Evolutionary conservation across 1,140 invertebrate species (phyloP), one percentile per base, ranked within the genome.

Genomic region (Aphidius gifuensis): DNA sequence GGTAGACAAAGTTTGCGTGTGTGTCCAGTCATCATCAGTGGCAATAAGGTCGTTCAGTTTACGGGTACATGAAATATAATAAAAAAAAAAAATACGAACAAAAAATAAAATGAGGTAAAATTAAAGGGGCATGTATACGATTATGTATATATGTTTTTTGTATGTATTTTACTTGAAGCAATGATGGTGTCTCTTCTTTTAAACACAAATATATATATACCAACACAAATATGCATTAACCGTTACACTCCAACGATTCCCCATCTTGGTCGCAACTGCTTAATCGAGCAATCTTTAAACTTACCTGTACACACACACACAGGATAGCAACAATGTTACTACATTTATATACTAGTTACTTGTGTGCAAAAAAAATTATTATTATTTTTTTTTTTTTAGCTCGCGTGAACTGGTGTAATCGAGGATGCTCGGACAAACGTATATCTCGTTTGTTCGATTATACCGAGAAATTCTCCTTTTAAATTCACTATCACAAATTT

Each of bases 231-330:
- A 32, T 32, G 23, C 69, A 69, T 65, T 66, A 63, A 68, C 66
- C 66, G 71, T 72, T 72, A 70, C 68, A 64, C 67, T 65, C 69
- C 68, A 71, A 65, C 61, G 63, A 71, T 62, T 32, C 54, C 66
- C 66, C 62, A 64, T 68, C 23, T 32, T 32, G 23, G 66, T 65
- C 66, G 68, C 69, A 68, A 66, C 61, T 62, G 61, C 66, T 71
- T 73, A 73, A 73, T 71, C 71, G 69, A 71, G 60, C 71, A 67
- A 73, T 69, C 70, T 62, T 46, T 9, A 43, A 46, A 16, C 40
- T 43, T 42, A 50, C 47, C 55, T 58, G 57, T 72, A 69, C 66
- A 16, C 16, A 16, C 47, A 21, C 6, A 49, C 7, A 46, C 45
- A 46, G 16, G 16, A 16, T 32, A 32, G 23, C 23, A 32, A 32